These are phyloP conservation scores for Oreortyx pictus DNA, from an alignment of 2,797 vertebrate species.

Conservation along the genomic window DNA sequence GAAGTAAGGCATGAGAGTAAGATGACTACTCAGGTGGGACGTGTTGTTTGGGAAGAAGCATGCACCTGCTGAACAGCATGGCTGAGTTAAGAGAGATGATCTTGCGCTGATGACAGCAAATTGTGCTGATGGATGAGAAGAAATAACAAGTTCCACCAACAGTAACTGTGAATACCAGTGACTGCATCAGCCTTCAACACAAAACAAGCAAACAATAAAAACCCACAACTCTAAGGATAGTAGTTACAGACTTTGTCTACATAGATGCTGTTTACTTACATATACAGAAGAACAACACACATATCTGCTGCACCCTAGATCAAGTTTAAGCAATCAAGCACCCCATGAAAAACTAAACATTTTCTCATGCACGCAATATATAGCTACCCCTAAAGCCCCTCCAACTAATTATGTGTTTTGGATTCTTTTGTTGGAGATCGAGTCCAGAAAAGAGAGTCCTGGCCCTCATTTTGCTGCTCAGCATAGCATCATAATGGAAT, in stretches of 20 bases:
- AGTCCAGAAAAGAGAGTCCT: not conserved
- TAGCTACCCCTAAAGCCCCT: not conserved
- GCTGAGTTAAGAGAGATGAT: not conserved
- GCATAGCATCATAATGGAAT: slow-evolving; percentile 29
- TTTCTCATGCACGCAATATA: not conserved
- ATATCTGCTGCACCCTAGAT: not conserved
- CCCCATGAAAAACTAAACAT: not conserved
- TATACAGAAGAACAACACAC: not conserved
- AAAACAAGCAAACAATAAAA: not conserved
- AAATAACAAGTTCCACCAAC: slow-evolving; percentile 8
- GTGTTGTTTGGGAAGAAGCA: not conserved
- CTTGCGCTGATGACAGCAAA: not conserved
- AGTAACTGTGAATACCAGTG: not conserved
- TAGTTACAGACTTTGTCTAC: not conserved
- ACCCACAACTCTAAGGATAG: not conserved
- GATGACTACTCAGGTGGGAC: not conserved
- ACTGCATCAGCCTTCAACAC: not conserved
- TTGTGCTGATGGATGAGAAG: not conserved
- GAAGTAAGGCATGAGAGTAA: not conserved
- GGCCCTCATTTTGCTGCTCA: not conserved
- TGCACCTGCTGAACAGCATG: not conserved
- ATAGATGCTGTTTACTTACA: not conserved
- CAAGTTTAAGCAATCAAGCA: not conserved
- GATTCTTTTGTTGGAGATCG: not conserved
- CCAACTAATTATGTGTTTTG: not conserved